Evolutionary conservation across 2,113 vertebrate genomes (phyloP).

Genomic region (Isurus oxyrinchus): DNA sequence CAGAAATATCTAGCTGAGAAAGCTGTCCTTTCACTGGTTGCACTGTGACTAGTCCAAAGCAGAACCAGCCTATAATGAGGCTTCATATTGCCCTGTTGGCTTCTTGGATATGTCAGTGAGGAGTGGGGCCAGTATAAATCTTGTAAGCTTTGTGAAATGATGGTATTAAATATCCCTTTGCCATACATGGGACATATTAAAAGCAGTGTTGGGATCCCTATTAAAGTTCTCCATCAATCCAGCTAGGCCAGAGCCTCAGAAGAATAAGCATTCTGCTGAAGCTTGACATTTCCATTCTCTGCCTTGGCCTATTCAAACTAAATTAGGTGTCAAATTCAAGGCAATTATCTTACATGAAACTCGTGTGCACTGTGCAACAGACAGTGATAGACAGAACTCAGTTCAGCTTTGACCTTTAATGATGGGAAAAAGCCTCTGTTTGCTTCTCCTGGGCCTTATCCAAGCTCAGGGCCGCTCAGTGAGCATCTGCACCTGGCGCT

Average conservation of each 20-base stretch:
- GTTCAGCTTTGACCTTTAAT: constrained; percentile 19
- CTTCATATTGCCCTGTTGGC: neutral
- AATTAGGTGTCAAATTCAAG: constrained; percentile 31
- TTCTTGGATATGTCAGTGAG: neutral
- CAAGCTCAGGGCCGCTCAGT: neutral
- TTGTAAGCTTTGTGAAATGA: neutral
- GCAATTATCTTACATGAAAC: constrained; percentile 22
- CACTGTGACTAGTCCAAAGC: neutral
- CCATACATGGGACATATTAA: neutral
- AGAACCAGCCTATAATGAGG: neutral
- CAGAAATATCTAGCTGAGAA: neutral
- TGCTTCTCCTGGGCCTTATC: neutral
- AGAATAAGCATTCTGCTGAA: constrained; percentile 5
- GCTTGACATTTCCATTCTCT: constrained; percentile 29
- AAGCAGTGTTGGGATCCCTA: neutral
- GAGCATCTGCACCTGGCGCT: constrained; percentile 6
- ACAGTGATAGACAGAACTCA: constrained; percentile 30
- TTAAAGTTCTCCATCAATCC: constrained; percentile 17
- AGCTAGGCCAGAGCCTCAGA: neutral
- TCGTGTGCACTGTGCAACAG: neutral
- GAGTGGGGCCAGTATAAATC: neutral
- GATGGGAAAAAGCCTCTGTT: constrained; percentile 1
- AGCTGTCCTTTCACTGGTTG: neutral
- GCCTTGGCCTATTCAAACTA: constrained; percentile 34
- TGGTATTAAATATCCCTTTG: neutral